A percentile compares a stretch with the other conserved stretches of the same genome.
These are phyloP conservation scores for Uropetala carovei DNA, from an alignment of 2,888 invertebrate genomes.

Conservation along the genomic window DNA sequence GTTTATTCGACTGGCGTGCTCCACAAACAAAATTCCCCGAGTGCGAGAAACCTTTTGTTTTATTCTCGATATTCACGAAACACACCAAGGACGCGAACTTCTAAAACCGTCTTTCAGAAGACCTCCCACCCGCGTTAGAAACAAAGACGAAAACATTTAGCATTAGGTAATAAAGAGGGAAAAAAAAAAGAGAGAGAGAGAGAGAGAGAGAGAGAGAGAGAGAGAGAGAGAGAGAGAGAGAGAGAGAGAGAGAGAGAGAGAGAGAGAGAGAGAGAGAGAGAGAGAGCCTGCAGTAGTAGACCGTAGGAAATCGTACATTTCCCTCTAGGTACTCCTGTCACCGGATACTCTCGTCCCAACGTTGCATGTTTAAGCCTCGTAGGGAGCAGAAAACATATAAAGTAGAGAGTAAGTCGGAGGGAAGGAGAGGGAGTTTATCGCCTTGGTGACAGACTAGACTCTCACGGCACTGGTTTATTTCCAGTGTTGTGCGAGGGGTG, in stretches of 20 bases:
- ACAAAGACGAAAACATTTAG: too few relatives aligned
- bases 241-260: not conserved
- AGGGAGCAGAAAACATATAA: conserved; percentile 36
- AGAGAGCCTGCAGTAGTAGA: not conserved
- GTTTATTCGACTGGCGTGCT: too few relatives aligned
- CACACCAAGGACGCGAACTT: too few relatives aligned
- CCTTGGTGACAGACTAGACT: conserved; percentile 3
- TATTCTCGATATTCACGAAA: too few relatives aligned
- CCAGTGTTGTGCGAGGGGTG: not conserved
- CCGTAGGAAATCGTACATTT: conserved; percentile 8
- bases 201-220: not conserved
- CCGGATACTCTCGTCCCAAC: not conserved
- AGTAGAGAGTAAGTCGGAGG: not conserved
- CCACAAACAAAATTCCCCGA: too few relatives aligned
- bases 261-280: too few relatives aligned
- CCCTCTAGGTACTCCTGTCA: not conserved
- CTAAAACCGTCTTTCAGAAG: too few relatives aligned
- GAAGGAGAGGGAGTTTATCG: not conserved
- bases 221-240: not conserved
- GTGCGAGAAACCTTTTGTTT: too few relatives aligned
- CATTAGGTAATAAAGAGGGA: too few relatives aligned
- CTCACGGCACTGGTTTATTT: conserved; percentile 58
- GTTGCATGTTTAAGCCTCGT: not conserved
- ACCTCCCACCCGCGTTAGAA: too few relatives aligned
- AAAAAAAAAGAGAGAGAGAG: too few relatives aligned